Percentiles rank a stretch among this genome's conserved stretches.
These are phyloP conservation scores for Poecilia latipinna DNA, from an alignment of 2,113 vertebrate genomes.

Conservation along the genomic window DNA sequence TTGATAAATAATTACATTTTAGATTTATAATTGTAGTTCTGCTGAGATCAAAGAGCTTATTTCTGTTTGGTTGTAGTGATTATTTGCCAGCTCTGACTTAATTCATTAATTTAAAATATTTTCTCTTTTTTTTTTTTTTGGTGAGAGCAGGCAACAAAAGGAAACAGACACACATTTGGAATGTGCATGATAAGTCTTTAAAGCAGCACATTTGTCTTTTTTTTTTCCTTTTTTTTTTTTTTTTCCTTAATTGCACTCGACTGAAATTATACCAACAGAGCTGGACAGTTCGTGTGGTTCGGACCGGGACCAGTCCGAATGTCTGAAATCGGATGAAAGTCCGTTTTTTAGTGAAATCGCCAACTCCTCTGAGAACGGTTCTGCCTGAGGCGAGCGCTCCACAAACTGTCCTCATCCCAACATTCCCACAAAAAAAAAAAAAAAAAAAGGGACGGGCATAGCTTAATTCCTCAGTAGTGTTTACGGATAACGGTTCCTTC, in stretches of 20 bases:
- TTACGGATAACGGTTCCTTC: conserved; percentile 41
- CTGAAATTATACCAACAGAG: conserved; percentile 49
- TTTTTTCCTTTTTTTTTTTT: not conserved
- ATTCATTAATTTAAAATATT: conserved; percentile 16
- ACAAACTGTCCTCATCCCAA: conserved; percentile 46
- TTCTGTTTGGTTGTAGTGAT: conserved; percentile 60
- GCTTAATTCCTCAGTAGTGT: conserved; percentile 35
- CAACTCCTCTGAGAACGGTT: conserved; percentile 42
- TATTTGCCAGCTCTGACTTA: conserved; percentile 22
- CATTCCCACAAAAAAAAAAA: conserved; percentile 50
- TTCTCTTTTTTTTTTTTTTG: conserved; percentile 25
- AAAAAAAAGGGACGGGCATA: conserved; percentile 36
- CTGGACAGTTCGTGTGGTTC: conserved; percentile 46
- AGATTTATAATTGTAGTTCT: conserved; percentile 39
- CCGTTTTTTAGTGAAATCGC: conserved; percentile 36
- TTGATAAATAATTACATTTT: conserved; percentile 17
- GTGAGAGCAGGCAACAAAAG: conserved; percentile 48
- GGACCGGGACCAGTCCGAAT: conserved; percentile 9
- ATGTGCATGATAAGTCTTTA: conserved; percentile 62
- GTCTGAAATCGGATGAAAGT: conserved; percentile 34
- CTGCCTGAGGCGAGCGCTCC: conserved; percentile 70
- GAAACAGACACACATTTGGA: conserved; percentile 66
- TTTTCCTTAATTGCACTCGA: conserved; percentile 50
- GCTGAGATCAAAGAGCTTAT: conserved; percentile 61
- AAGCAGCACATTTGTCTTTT: conserved; percentile 53